Evolutionary conservation across 2,113 vertebrate species (phyloP).

Genomic region (Pituophis catenifer): DNA sequence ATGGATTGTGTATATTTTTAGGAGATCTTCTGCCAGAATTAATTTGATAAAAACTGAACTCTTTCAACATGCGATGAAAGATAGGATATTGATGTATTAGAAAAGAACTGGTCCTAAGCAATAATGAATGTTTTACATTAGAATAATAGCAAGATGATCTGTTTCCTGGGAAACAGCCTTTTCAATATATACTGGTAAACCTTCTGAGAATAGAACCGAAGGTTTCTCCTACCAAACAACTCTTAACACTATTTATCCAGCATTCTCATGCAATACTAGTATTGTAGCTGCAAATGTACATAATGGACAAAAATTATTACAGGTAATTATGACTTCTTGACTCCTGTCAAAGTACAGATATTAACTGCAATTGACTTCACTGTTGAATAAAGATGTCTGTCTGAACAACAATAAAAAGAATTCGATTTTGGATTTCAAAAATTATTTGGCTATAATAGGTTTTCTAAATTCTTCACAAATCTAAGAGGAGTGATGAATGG

Average conservation of each 20-base stretch:
- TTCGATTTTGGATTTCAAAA: not conserved
- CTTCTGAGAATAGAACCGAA: slow-evolving; percentile 16
- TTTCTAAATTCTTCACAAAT: slow-evolving; percentile 9
- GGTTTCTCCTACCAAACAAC: slow-evolving; percentile 11
- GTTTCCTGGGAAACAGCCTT: slow-evolving; percentile 32
- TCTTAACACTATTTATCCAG: not conserved
- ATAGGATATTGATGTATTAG: slow-evolving; percentile 14
- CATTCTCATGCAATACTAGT: not conserved
- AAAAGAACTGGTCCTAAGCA: not conserved
- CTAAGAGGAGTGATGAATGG: not conserved
- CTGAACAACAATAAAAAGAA: not conserved
- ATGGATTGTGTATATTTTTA: slow-evolving; percentile 9
- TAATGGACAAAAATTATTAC: slow-evolving; percentile 11
- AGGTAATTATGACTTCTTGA: slow-evolving; percentile 8
- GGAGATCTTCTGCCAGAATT: not conserved
- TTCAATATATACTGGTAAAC: not conserved
- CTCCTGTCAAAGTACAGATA: not conserved
- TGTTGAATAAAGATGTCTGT: not conserved
- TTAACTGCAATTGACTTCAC: slow-evolving; percentile 1
- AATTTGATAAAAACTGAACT: not conserved
- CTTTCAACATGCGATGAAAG: slow-evolving; percentile 7
- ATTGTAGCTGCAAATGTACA: not conserved
- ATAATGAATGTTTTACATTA: not conserved
- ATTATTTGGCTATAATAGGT: not conserved
- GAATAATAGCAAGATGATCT: slow-evolving; percentile 5